These are phyloP conservation scores for Nezara viridula DNA, from an alignment of 2,888 invertebrate species.

Conservation along the genomic window DNA sequence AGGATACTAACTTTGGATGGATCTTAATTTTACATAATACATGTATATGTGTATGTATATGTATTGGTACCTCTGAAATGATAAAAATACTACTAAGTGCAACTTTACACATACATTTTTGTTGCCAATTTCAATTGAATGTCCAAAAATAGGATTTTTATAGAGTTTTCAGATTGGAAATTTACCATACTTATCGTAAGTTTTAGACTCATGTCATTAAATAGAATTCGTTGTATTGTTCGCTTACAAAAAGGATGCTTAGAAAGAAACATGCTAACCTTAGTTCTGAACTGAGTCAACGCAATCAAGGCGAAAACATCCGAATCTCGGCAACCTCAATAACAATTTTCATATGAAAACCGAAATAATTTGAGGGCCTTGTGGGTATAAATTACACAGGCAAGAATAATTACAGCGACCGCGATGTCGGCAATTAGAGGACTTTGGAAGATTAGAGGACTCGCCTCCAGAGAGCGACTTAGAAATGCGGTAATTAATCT, in stretches of 20 bases:
- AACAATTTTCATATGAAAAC: not conserved
- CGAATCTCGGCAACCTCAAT: not conserved
- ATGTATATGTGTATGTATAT: too few relatives aligned
- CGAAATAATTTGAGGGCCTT: slow-evolving; percentile 1
- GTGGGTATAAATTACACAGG: slow-evolving; percentile 11
- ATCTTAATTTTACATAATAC: too few relatives aligned
- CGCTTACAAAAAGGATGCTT: not conserved
- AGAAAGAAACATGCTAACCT: not conserved
- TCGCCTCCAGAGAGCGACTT: not conserved
- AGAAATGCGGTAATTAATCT: slow-evolving; percentile 45
- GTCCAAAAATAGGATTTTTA: too few relatives aligned
- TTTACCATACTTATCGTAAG: too few relatives aligned
- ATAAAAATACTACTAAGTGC: too few relatives aligned
- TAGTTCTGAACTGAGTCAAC: not conserved
- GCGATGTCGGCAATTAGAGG: not conserved
- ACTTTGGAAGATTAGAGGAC: not conserved
- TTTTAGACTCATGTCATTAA: too few relatives aligned
- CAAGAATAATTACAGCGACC: not conserved
- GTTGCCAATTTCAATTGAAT: too few relatives aligned
- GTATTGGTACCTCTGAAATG: too few relatives aligned
- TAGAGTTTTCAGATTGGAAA: too few relatives aligned
- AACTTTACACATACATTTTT: too few relatives aligned
- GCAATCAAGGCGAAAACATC: not conserved
- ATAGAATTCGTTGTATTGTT: too few relatives aligned
- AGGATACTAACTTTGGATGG: too few relatives aligned